phyloP scores from a whole-genome alignment of 2,113 vertebrate species.

The Pseudopodoces humilis region DNA sequence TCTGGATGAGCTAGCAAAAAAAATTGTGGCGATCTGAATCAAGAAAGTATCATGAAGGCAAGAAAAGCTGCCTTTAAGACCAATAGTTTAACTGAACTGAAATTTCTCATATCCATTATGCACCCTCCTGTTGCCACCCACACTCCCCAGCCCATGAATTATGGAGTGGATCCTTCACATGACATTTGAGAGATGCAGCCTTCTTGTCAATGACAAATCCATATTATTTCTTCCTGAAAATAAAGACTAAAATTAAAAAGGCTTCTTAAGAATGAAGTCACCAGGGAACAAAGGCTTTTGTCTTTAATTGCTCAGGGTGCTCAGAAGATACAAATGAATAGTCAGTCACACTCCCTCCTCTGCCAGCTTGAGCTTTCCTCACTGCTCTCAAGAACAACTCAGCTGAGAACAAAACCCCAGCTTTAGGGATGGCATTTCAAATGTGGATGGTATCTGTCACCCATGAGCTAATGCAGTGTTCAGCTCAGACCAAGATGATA shows the following conservation, averaged over 20 bases:
- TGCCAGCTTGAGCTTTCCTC: neutral
- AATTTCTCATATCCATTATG: neutral
- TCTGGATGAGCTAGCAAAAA: neutral
- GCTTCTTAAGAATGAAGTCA: constrained; percentile 42
- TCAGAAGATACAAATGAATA: neutral
- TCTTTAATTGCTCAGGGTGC: constrained; percentile 8
- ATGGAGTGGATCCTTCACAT: constrained; percentile 31
- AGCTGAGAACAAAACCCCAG: neutral
- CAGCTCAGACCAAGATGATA: neutral
- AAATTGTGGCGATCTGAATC: neutral
- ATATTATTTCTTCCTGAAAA: constrained; percentile 19
- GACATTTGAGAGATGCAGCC: constrained; percentile 20
- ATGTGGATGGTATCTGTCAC: neutral
- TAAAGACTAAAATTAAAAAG: constrained; percentile 48
- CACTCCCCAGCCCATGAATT: constrained; percentile 34
- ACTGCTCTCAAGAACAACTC: neutral
- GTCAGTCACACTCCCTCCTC: neutral
- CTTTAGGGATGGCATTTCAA: neutral
- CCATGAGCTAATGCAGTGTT: neutral
- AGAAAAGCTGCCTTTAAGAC: neutral
- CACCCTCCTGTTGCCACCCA: constrained; percentile 15
- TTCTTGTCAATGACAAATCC: constrained; percentile 34
- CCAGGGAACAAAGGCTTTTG: constrained; percentile 30
- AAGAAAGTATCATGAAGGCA: neutral
- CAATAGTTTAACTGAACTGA: neutral